Conservation (phyloP, 2,888 invertebrate genomes). For the Phragmatobia fuliginosa region DNA sequence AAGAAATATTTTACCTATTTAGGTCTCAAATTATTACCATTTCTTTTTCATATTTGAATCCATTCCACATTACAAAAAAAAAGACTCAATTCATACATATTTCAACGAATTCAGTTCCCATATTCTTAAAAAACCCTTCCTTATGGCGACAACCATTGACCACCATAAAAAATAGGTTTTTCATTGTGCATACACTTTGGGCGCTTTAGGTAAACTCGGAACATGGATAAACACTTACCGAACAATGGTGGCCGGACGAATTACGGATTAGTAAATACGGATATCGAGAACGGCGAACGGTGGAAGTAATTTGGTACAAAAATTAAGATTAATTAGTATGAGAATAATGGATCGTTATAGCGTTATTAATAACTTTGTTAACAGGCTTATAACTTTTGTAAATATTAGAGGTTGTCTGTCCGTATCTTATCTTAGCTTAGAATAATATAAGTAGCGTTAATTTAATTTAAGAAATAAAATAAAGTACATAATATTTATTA, state of each 20-base stretch:
- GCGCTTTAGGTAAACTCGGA: constrained; percentile 18
- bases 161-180: constrained; percentile 18
- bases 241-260: constrained; percentile 17
- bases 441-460: not conserved
- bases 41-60: not conserved
- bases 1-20: not conserved
- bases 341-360: not conserved
- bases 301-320: not conserved
- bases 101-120: constrained; percentile 5
- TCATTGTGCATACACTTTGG: constrained; percentile 15
- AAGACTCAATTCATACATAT: not conserved
- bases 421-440: not conserved
- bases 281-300: not conserved
- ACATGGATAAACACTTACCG: constrained; percentile 35
- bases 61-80: not conserved
- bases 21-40: not conserved
- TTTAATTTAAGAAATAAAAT: not conserved
- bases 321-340: not conserved
- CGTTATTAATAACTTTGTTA: not conserved
- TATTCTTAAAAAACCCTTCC: constrained; percentile 2
- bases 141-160: constrained; percentile 19
- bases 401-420: not conserved
- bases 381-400: not conserved
- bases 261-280: constrained; percentile 11
- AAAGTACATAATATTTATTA: not conserved